Evolutionary conservation across 1,140 invertebrate genomes (phyloP).

Genomic region (Euwallacea fornicatus): DNA sequence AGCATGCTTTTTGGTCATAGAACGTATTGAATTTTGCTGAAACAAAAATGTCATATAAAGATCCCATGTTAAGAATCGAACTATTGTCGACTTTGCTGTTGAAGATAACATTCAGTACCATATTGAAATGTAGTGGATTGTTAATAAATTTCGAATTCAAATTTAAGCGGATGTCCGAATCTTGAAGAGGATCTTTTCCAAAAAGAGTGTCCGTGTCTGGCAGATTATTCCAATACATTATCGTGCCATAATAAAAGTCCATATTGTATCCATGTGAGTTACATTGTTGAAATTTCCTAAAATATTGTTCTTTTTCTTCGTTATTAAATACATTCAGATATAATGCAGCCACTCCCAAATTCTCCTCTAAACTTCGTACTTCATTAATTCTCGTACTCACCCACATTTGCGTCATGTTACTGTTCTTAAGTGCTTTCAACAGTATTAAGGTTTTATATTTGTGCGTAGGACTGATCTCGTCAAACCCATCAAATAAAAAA

Average conservation of each 20-base stretch:
- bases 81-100: neutral
- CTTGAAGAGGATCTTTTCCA: neutral
- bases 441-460: constrained; percentile 12
- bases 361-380: constrained; percentile 2
- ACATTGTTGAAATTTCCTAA: constrained; percentile 1
- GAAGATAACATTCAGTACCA: constrained; percentile 5
- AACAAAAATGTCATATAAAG: constrained; percentile 1
- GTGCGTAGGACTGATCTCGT: constrained; percentile 13
- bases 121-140: constrained; percentile 1
- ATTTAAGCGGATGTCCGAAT: neutral
- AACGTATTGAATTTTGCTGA: neutral
- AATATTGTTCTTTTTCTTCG: neutral
- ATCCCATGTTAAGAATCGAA: neutral
- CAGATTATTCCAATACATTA: neutral
- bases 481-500: constrained; percentile 14
- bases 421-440: neutral
- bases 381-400: neutral
- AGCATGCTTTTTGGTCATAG: neutral
- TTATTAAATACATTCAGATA: neutral
- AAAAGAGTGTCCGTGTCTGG: neutral
- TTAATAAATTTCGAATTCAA: constrained; percentile 2
- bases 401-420: neutral
- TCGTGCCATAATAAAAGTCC: neutral
- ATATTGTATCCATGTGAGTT: neutral
- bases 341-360: neutral